phyloP scores from a whole-genome alignment of 2,888 invertebrate species.

The Hirtodrosophila confusa region DNA sequence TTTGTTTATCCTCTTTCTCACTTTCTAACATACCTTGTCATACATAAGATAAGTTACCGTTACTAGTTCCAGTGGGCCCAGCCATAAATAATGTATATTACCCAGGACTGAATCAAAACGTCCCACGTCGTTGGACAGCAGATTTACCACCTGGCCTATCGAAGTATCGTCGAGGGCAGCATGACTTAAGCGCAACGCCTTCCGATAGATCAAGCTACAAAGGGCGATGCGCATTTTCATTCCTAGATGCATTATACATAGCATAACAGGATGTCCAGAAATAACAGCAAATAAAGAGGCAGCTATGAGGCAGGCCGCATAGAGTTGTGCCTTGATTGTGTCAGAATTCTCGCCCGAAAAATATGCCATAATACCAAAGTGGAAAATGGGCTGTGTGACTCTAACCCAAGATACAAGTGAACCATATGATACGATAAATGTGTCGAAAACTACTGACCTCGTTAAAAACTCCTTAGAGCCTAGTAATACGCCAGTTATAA shows the following conservation, averaged over 20 bases:
- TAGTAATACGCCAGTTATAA: constrained; percentile 86
- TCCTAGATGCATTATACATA: constrained; percentile 88
- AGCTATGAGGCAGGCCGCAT: constrained; percentile 89
- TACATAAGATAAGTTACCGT: constrained; percentile 92
- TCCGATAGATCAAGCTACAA: constrained; percentile 89
- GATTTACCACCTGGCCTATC: constrained; percentile 91
- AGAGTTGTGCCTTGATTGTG: constrained; percentile 88
- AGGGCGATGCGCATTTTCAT: constrained; percentile 89
- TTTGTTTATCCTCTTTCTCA: no score
- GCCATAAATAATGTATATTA: constrained; percentile 95
- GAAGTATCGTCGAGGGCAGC: constrained; percentile 91
- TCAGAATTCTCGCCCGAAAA: constrained; percentile 81
- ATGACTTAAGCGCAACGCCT: constrained; percentile 88
- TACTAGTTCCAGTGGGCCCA: constrained; percentile 93
- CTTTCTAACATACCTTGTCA: constrained; percentile 66
- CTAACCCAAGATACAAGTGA: constrained; percentile 79
- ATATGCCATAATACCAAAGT: constrained; percentile 87
- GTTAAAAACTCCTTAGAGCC: constrained; percentile 87
- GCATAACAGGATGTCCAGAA: constrained; percentile 93
- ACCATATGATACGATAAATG: neutral
- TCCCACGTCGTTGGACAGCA: constrained; percentile 97
- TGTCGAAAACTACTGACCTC: neutral
- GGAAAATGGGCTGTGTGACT: constrained; percentile 87
- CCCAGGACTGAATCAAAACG: constrained; percentile 87
- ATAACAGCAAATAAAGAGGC: constrained; percentile 90